Evolutionary conservation across 2,797 vertebrate genomes (phyloP).

Genomic region (Pseudocheirus occidentalis): DNA sequence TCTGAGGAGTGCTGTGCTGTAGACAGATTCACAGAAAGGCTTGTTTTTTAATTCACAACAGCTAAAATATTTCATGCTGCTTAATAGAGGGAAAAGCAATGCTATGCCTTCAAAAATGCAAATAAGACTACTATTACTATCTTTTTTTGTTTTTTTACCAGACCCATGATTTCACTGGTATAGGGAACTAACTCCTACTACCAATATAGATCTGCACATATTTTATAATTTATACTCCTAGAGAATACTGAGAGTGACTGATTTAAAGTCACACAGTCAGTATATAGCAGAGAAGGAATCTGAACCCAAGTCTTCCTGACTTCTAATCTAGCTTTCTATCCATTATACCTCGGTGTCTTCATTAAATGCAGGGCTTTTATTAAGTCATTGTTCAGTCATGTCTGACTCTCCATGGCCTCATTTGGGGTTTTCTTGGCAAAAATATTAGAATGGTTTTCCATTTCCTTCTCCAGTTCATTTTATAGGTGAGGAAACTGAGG

Average conservation of each 20-base stretch:
- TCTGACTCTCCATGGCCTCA: neutral
- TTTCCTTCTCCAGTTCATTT: neutral
- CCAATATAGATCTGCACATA: neutral
- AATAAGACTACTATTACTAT: neutral
- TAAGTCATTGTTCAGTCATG: neutral
- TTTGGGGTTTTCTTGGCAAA: neutral
- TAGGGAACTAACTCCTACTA: neutral
- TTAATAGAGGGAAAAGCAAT: neutral
- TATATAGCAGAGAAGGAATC: neutral
- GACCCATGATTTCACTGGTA: neutral
- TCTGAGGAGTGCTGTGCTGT: neutral
- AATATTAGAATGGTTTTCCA: neutral
- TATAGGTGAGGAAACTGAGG: neutral
- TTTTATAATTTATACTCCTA: neutral
- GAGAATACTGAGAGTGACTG: neutral
- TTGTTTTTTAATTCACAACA: neutral
- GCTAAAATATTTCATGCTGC: neutral
- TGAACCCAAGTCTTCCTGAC: neutral
- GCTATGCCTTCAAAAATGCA: neutral
- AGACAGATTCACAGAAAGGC: neutral
- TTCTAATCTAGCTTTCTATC: neutral
- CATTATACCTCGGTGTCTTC: neutral
- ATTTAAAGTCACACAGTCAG: neutral
- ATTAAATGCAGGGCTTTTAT: neutral
- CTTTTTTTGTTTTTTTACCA: neutral